These are phyloP conservation scores for Chrysopa pallens DNA, from an alignment of 1,140 invertebrate genomes.

Conservation along the genomic window DNA sequence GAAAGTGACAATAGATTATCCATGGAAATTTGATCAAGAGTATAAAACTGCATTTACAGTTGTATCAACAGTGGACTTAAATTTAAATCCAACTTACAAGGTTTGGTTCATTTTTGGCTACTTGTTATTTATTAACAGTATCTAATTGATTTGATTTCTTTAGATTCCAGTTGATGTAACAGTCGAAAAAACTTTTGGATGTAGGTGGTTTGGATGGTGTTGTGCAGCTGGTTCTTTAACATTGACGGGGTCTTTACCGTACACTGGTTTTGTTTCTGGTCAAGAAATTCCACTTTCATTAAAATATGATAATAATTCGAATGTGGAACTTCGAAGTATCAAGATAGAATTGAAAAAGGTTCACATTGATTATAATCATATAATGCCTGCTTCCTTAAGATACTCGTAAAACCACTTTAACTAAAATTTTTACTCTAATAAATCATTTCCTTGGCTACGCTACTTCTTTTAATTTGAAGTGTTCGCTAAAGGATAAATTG, in stretches of 20 bases:
- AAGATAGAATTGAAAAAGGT: slow-evolving; percentile 42
- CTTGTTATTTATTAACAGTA: background rate
- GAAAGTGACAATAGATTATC: slow-evolving; percentile 62
- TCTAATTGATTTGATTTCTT: slow-evolving; percentile 5
- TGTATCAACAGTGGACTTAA: slow-evolving; percentile 65
- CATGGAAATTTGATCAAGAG: slow-evolving; percentile 78
- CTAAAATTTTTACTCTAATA: no score
- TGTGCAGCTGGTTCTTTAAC: slow-evolving; percentile 42
- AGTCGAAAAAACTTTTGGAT: slow-evolving; percentile 49
- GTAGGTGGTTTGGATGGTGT: slow-evolving; percentile 27
- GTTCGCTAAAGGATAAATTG: no score
- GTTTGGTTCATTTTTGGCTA: slow-evolving; percentile 16
- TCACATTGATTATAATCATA: no score
- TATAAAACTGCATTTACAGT: slow-evolving; percentile 72
- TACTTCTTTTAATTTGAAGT: no score
- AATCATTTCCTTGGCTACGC: no score
- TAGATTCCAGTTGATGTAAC: slow-evolving; percentile 34
- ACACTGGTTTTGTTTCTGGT: slow-evolving; percentile 46
- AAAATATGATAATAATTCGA: slow-evolving; percentile 49
- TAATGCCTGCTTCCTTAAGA: no score
- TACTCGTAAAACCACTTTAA: no score
- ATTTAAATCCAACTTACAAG: slow-evolving; percentile 42
- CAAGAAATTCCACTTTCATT: slow-evolving; percentile 44
- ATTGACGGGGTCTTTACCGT: slow-evolving; percentile 37
- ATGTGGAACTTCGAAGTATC: slow-evolving; percentile 36